These are phyloP conservation scores for Folsomia candida DNA, from an alignment of 2,888 invertebrate genomes.

Conservation along the genomic window DNA sequence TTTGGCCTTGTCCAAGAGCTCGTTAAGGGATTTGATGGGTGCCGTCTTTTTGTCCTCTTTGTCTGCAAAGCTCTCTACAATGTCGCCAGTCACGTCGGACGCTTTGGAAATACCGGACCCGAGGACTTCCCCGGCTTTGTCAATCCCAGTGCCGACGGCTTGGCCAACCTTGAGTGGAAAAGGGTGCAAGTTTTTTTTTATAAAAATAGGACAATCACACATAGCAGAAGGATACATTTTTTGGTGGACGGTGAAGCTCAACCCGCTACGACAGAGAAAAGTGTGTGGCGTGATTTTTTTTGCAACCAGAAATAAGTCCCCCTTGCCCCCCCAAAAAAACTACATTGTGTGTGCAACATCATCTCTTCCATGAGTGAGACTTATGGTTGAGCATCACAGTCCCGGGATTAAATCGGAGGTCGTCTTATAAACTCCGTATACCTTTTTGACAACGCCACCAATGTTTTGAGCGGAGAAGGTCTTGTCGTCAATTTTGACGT, in stretches of 20 bases:
- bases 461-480: constrained; percentile 73
- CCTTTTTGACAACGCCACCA: constrained; percentile 63
- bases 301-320: too few relatives aligned
- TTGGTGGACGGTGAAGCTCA: too few relatives aligned
- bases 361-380: too few relatives aligned
- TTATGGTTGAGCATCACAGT: too few relatives aligned
- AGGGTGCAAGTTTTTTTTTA: not conserved
- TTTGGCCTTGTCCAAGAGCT: constrained; percentile 47
- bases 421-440: constrained; percentile 49
- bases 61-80: constrained; percentile 45
- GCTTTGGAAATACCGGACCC: constrained; percentile 49
- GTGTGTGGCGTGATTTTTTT: too few relatives aligned
- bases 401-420: not conserved
- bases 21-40: constrained; percentile 41
- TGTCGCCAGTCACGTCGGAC: constrained; percentile 45
- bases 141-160: constrained; percentile 27
- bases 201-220: too few relatives aligned
- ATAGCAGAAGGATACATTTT: too few relatives aligned
- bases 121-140: constrained; percentile 46
- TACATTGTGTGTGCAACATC: too few relatives aligned
- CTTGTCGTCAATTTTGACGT: constrained; percentile 71
- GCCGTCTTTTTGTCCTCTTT: constrained; percentile 30
- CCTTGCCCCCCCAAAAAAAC: too few relatives aligned
- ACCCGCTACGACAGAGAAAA: too few relatives aligned
- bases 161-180: constrained; percentile 35